Percentiles rank a stretch among this genome's conserved stretches.
Conservation (phyloP, 2,888 invertebrate species). For the Theristus sp. region DNA sequence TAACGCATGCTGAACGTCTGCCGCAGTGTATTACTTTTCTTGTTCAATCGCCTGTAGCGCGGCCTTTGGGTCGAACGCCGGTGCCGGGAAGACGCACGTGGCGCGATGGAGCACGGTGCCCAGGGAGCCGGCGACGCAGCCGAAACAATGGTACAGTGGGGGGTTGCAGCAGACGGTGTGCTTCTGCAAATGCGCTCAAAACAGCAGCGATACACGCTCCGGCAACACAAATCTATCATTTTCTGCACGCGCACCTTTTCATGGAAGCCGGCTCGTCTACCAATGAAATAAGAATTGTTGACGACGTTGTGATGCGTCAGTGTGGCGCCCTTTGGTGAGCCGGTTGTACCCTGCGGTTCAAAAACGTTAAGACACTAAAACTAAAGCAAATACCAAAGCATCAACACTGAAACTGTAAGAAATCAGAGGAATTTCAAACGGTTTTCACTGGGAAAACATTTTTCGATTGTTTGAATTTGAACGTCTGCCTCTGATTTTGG, state of each 20-base stretch:
- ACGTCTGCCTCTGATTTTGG: too few species aligned
- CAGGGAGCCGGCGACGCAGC: slow-evolving; percentile 46
- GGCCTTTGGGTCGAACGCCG: slow-evolving; percentile 40
- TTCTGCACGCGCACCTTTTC: too few species aligned
- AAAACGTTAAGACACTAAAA: too few species aligned
- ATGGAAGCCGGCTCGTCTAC: slow-evolving; percentile 35
- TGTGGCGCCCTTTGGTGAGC: slow-evolving; percentile 51
- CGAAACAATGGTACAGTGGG: slow-evolving; percentile 49
- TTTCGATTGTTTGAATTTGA: too few species aligned
- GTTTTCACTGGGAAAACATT: too few species aligned
- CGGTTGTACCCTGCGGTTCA: slow-evolving; percentile 55
- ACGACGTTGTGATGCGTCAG: slow-evolving; percentile 48
- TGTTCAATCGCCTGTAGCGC: slow-evolving; percentile 45
- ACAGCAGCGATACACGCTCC: too few species aligned
- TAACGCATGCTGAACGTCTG: too few species aligned
- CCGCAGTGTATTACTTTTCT: too few species aligned
- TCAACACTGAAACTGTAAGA: background rate
- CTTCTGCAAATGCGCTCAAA: too few species aligned
- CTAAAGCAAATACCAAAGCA: too few species aligned
- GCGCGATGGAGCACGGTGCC: slow-evolving; percentile 39
- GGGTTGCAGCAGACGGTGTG: slow-evolving; percentile 24
- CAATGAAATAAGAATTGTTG: slow-evolving; percentile 53
- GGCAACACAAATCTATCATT: background rate
- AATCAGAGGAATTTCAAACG: background rate
- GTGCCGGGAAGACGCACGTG: slow-evolving; percentile 33